A percentile compares a stretch with the other conserved stretches of the same genome.
These are phyloP conservation scores for Arctopsyche grandis DNA, from an alignment of 1,140 invertebrate genomes.

Conservation along the genomic window DNA sequence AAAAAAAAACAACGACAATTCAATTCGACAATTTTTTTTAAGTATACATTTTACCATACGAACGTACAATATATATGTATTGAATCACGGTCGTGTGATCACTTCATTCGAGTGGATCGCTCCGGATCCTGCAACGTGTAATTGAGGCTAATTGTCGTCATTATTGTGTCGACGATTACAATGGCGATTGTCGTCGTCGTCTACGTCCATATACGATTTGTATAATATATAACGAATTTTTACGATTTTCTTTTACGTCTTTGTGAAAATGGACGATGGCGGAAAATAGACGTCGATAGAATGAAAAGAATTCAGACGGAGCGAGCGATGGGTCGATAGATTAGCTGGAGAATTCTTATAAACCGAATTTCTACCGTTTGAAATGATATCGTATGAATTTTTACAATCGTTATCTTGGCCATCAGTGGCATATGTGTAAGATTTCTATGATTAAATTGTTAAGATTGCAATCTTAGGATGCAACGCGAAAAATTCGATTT, in stretches of 20 bases:
- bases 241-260: background rate
- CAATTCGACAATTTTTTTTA: background rate
- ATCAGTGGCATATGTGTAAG: too few species aligned
- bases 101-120: background rate
- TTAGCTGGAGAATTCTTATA: background rate
- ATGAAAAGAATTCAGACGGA: background rate
- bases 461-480: too few species aligned
- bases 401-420: too few species aligned
- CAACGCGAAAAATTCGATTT: too few species aligned
- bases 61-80: too few species aligned
- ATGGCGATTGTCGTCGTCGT: background rate
- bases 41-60: background rate
- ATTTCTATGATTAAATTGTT: too few species aligned
- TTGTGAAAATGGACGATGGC: background rate
- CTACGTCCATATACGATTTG: background rate
- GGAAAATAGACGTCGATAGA: background rate
- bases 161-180: constrained; percentile 3
- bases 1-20: too few species aligned
- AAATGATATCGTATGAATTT: too few species aligned
- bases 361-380: too few species aligned
- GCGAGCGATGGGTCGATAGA: constrained; percentile 8
- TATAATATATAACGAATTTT: background rate
- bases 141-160: constrained; percentile 29
- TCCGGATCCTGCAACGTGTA: constrained; percentile 3
- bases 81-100: background rate